A percentile compares a stretch with the other conserved stretches of the same genome.
These are phyloP conservation scores for Columba guinea DNA, from an alignment of 2,797 vertebrate species.

Conservation along the genomic window DNA sequence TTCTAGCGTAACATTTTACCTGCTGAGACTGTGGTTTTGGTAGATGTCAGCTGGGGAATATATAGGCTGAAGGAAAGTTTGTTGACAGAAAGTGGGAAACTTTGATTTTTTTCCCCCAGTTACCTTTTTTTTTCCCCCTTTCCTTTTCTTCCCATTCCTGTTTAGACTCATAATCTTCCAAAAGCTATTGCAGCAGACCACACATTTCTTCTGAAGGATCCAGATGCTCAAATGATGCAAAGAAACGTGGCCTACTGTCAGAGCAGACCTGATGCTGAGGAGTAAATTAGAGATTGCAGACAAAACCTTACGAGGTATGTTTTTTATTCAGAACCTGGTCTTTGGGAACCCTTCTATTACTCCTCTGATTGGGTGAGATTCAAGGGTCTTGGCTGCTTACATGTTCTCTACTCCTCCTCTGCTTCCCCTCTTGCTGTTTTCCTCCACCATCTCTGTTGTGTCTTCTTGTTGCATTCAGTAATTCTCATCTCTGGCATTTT, in stretches of 20 bases:
- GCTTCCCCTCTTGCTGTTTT: not conserved
- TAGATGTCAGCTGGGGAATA: not conserved
- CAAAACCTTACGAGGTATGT: conserved; percentile 90
- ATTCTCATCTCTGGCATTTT: not conserved
- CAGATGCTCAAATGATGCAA: too few species aligned
- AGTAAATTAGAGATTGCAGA: conserved; percentile 95
- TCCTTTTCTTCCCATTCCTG: not conserved
- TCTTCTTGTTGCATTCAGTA: not conserved
- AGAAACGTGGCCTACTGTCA: too few species aligned
- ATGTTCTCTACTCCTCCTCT: not conserved
- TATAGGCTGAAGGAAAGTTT: not conserved
- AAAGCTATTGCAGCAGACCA: too few species aligned
- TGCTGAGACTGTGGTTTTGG: not conserved
- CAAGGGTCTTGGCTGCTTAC: not conserved
- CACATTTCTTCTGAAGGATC: too few species aligned
- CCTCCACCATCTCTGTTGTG: not conserved
- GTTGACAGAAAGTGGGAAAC: not conserved
- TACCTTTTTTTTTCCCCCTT: not conserved
- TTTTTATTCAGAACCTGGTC: not conserved
- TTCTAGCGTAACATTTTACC: not conserved
- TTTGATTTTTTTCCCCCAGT: not conserved
- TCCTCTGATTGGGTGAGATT: not conserved
- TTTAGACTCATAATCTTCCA: too few species aligned
- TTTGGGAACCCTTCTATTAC: not conserved
- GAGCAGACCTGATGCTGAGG: conserved; percentile 80